Conservation (phyloP, 2,797 vertebrate genomes). For the Eulemur rubriventer region DNA sequence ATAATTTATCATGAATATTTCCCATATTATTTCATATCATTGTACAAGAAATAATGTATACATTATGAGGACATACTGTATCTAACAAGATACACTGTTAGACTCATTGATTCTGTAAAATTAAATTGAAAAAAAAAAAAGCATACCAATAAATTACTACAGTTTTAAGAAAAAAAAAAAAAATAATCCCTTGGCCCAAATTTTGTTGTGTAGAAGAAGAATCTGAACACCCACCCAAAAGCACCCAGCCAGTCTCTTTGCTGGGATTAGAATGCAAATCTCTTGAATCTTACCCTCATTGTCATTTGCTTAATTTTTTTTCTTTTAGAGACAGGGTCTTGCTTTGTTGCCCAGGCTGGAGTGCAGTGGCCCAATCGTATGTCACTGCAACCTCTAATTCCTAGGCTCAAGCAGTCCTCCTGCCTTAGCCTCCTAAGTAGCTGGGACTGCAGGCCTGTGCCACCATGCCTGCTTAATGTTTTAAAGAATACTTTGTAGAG, state of each 20-base stretch:
- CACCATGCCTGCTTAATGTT: background rate
- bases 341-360: background rate
- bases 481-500: background rate
- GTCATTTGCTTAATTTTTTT: constrained; percentile 31
- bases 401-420: background rate
- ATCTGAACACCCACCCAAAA: background rate
- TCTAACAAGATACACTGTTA: too few species aligned
- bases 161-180: too few species aligned
- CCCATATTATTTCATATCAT: too few species aligned
- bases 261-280: background rate
- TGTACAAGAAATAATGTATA: too few species aligned
- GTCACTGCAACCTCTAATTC: background rate
- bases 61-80: too few species aligned
- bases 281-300: constrained; percentile 47
- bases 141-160: too few species aligned
- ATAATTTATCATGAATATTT: too few species aligned
- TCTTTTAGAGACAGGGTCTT: background rate
- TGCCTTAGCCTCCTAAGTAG: background rate
- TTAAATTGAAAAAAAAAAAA: too few species aligned
- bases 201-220: constrained; percentile 33
- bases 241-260: background rate
- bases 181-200: background rate
- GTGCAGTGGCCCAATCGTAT: background rate
- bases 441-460: background rate
- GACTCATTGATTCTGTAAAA: too few species aligned